Base-by-base conservation (phyloP, 2,888 invertebrate species). In the Meiosimyza decipiens region DNA sequence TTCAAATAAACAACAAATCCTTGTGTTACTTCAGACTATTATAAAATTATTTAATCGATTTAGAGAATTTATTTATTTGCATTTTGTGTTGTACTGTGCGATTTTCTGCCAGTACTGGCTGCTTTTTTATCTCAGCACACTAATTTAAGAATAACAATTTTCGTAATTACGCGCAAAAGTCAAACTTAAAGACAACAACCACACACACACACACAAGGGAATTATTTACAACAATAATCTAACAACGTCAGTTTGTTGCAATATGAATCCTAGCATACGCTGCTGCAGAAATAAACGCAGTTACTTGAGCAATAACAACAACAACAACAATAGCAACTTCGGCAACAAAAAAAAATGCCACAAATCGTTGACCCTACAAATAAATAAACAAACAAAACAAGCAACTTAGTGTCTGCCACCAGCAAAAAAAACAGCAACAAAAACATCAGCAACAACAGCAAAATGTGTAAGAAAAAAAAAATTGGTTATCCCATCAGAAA, bases 121-220 rank as follows among this genome's bases (percentile, higher is more conserved):
- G 1, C 16, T 18, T 77, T 82, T 79, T 82, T 79, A 82, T 81
- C 81, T 72, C 71, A 81, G 81, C 83, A 84, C 85, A 83, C 84
- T 85, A 85, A 85, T 85, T 85, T 85, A 82, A 80, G 83, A 82
- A 85, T 82, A 85, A 85, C 85, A 85, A 85, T 85, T 85, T 85
- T 83, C 83, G 83, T 85, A 85, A 85, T 85, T 85, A 85, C 83
- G 81, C 80, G 82, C 81, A 82, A 52, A 33, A 65, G 65, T 71
- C 57, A 51, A 59, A 64, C 55, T 51, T 6, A 47, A 40, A 28
- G 28, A n/a, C 51, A 33, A 40, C 60, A 18, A 49, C 11, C 16
- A 18, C n/a, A 60, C 16, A 63, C 22, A 63, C 28, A 64, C 64
- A 64, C 4, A 18, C 28, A 4, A 4, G 4, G 3, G 4, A 28